These are phyloP conservation scores for Eulemur rufifrons DNA, from an alignment of 2,113 vertebrate species.

Conservation along the genomic window DNA sequence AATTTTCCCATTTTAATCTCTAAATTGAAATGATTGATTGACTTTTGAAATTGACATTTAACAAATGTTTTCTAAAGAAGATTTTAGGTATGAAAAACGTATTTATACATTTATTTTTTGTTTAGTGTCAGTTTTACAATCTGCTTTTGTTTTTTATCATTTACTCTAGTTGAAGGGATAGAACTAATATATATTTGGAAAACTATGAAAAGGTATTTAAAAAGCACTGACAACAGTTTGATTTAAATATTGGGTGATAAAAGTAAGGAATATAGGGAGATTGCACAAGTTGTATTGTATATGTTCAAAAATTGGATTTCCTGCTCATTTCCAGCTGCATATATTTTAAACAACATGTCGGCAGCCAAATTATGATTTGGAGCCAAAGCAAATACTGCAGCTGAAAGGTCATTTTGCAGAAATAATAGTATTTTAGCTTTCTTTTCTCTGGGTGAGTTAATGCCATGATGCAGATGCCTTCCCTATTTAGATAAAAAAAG, in stretches of 20 bases:
- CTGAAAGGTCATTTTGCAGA: slow-evolving; percentile 29
- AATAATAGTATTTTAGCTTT: slow-evolving; percentile 46
- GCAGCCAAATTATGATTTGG: background rate
- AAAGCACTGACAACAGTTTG: background rate
- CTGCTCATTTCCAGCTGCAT: background rate
- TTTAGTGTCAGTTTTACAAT: background rate
- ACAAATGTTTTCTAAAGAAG: background rate
- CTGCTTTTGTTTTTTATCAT: background rate
- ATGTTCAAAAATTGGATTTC: background rate
- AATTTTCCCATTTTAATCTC: background rate
- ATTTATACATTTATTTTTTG: background rate
- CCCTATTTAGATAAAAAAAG: slow-evolving; percentile 49
- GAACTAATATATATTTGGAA: background rate
- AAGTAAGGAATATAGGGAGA: background rate
- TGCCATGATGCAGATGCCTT: background rate
- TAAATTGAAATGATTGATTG: background rate
- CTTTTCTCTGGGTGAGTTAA: background rate
- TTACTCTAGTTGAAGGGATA: background rate
- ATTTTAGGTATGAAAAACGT: background rate
- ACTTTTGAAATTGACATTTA: background rate
- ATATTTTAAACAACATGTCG: slow-evolving; percentile 28
- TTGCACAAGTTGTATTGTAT: background rate
- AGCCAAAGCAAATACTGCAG: background rate
- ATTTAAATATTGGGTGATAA: background rate
- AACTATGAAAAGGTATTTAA: background rate